Base-by-base conservation (phyloP, 2,113 vertebrate genomes). In the Thamnaconus septentrionalis region DNA sequence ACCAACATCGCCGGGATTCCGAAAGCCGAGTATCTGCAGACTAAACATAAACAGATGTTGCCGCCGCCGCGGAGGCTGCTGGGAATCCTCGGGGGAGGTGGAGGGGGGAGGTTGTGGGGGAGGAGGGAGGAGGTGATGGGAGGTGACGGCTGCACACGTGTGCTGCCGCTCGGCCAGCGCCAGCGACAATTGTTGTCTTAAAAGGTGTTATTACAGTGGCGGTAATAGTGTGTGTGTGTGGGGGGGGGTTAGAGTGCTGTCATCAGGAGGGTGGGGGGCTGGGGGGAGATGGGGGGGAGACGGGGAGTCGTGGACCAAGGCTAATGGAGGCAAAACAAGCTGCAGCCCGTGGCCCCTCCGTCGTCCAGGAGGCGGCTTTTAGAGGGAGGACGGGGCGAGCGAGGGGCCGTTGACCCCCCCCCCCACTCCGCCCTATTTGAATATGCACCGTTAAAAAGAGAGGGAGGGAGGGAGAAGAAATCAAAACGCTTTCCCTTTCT, bases 381-480 rank as follows among this genome's bases (percentile, higher is more conserved):
- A 88, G 84, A 75, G 75, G 66, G 77, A 85, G 85, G 87, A 88
- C 82, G 82, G 79, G 47, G 47, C 47, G 8, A 10, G 4, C 73
- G 65, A 88, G 76, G 70, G 75, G 78, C 81, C 84, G 82, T 90
- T 88, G 86, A 90, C 81, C 78, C 61, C 7, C 3, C 8, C 8
- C 47, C 47, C 47, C 47, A 3, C 47, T 4, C 8, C 18, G 18
- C 92, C 93, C 94, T 92, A 95, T 96, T 94, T 95, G 92, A 97
- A 98, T 95, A 96, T 93, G 82, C 62, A 77, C 62, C 68, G 77
- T 81, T 0, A 88, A 56, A 59, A 62, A 55, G 39, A 56, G 40
- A 31, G 18, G 18, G 18, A 31, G 18, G 18, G 18, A 31, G 18
- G 18, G 18, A 31, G 18, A 31, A 31, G 18, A 31, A 31, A 31